A percentile compares a stretch with the other conserved stretches of the same genome.
phyloP scores from a whole-genome alignment of 2,888 invertebrate genomes.

The Tenthredo amoena region DNA sequence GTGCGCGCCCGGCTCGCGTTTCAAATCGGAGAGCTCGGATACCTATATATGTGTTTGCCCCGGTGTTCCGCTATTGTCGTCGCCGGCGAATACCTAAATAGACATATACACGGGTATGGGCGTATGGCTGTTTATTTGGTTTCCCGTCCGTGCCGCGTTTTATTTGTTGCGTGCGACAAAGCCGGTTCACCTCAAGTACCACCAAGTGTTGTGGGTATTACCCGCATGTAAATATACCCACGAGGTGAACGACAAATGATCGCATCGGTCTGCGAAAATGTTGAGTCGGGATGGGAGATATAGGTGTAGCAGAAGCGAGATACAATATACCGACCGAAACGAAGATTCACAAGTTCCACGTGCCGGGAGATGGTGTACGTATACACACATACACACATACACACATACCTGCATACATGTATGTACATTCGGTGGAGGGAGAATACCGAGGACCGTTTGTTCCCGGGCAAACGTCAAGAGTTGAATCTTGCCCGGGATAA shows the following conservation, averaged over 20 bases:
- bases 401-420: too few species aligned
- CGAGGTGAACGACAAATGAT: constrained; percentile 11
- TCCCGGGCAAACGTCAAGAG: background rate
- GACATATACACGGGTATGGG: background rate
- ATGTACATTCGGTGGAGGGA: background rate
- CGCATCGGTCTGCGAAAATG: background rate
- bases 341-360: background rate
- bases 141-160: background rate
- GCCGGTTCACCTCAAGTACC: constrained; percentile 29
- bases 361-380: background rate
- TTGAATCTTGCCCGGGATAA: background rate
- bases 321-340: background rate
- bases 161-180: constrained; percentile 36
- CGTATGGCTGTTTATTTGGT: constrained; percentile 18
- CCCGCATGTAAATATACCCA: background rate
- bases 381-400: too few species aligned
- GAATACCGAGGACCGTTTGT: background rate
- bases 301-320: background rate
- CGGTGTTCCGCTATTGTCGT: constrained; percentile 8
- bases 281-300: background rate
- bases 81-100: too few species aligned
- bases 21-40: background rate
- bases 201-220: background rate
- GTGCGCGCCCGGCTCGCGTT: background rate
- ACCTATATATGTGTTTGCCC: background rate